Conservation (phyloP, 2,113 vertebrate species). For the Tapirus terrestris region DNA sequence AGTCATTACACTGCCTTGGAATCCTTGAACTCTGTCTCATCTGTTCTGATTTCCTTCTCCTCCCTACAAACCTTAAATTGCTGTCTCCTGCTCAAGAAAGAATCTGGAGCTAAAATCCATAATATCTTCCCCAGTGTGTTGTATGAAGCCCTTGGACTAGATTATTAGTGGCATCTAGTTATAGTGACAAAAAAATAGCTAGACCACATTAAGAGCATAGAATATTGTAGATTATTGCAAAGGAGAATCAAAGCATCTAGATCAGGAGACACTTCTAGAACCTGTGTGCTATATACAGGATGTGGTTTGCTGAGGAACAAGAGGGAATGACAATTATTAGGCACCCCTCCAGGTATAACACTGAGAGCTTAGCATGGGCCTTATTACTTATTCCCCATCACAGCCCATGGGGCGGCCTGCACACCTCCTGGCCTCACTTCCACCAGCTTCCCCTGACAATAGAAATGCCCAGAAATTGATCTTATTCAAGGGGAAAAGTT, state of each 20-base stretch:
- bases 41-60: neutral
- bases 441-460: constrained; percentile 55
- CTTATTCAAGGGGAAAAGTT: constrained; percentile 75
- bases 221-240: neutral
- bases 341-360: neutral
- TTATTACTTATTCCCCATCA: constrained; percentile 32
- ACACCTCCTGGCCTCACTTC: neutral
- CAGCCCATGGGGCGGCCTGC: constrained; percentile 38
- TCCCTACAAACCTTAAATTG: neutral
- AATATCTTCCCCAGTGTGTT: neutral
- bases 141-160: neutral
- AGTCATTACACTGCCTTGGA: neutral
- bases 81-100: neutral
- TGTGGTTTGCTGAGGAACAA: neutral
- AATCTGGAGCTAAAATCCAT: neutral
- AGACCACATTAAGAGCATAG: neutral
- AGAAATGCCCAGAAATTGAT: constrained; percentile 68
- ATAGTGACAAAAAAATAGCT: constrained; percentile 23
- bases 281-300: neutral
- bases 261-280: constrained; percentile 8
- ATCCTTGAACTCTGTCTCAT: neutral
- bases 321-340: neutral
- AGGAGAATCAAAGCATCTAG: neutral
- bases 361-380: neutral
- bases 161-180: neutral